Conservation (phyloP, 1,140 invertebrate species). For the Caerostris darwini region DNA sequence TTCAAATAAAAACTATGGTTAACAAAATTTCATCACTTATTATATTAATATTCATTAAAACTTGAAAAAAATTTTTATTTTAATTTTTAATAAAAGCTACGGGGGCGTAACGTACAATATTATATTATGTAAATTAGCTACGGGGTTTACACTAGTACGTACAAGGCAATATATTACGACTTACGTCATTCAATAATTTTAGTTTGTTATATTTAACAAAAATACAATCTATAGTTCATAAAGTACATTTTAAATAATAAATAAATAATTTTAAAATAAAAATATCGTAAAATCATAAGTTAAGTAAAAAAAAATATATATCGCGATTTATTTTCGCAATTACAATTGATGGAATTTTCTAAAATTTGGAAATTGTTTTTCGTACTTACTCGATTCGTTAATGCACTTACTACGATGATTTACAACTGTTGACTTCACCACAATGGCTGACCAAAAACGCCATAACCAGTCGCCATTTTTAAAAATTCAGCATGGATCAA, state of each 20-base stretch:
- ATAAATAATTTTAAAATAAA: constrained; percentile 40
- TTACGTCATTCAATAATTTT: background rate
- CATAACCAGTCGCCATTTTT: constrained; percentile 69
- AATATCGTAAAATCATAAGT: constrained; percentile 42
- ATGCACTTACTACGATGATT: constrained; percentile 16
- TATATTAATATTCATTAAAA: too few species aligned
- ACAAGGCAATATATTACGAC: background rate
- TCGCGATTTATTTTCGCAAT: constrained; percentile 42
- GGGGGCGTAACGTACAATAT: background rate
- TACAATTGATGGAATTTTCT: constrained; percentile 1
- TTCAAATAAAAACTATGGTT: too few species aligned
- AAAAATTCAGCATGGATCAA: background rate
- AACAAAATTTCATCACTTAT: too few species aligned
- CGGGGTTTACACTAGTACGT: constrained; percentile 59
- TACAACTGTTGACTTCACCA: constrained; percentile 30
- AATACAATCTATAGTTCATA: constrained; percentile 53
- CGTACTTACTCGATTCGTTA: constrained; percentile 67
- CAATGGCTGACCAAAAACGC: constrained; percentile 58
- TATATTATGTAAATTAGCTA: constrained; percentile 35
- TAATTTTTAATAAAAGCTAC: too few species aligned
- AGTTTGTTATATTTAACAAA: background rate
- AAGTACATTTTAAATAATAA: constrained; percentile 58
- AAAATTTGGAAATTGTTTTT: constrained; percentile 61
- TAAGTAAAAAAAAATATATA: constrained; percentile 30
- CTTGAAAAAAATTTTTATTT: too few species aligned